A percentile compares a stretch with the other conserved stretches of the same genome.
phyloP scores from a whole-genome alignment of 2,797 vertebrate species.

The Acanthurus leucopareius region DNA sequence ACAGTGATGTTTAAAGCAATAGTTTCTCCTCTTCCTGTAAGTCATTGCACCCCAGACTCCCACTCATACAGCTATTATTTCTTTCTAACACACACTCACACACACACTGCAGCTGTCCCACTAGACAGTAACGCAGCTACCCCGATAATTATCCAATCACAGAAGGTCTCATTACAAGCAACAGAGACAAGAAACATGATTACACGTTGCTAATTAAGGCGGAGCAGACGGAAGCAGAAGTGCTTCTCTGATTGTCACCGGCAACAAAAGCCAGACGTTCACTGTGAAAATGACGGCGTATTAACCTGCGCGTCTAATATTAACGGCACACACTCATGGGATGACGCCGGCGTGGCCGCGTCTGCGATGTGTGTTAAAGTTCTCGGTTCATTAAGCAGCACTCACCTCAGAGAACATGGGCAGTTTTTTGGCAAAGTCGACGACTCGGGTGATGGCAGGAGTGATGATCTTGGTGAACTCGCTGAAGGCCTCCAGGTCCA shows the following conservation, averaged over 20 bases:
- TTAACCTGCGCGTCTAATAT: not conserved
- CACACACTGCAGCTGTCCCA: constrained; percentile 24
- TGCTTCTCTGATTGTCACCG: constrained; percentile 24
- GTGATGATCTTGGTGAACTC: constrained; percentile 99
- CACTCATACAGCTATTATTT: not conserved
- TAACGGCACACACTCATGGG: not conserved
- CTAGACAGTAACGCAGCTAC: constrained; percentile 38
- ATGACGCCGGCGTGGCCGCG: not conserved
- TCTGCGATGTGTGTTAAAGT: not conserved
- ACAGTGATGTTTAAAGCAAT: constrained; percentile 9
- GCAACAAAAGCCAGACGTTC: not conserved
- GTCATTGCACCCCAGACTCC: constrained; percentile 19
- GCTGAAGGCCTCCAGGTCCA: constrained; percentile 97
- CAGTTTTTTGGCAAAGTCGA: constrained; percentile 99
- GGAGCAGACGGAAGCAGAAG: constrained; percentile 16
- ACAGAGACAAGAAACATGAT: constrained; percentile 48
- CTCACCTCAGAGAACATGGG: constrained; percentile 99
- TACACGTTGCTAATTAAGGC: constrained; percentile 53
- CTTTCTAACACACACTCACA: constrained; percentile 6
- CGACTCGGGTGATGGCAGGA: constrained; percentile 97
- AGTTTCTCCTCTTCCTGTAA: constrained; percentile 10
- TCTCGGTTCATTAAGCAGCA: not conserved
- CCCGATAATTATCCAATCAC: constrained; percentile 64
- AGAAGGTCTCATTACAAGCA: constrained; percentile 52
- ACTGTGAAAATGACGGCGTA: not conserved